Percentiles rank a stretch among this genome's conserved stretches.
These are phyloP conservation scores for Caranx ignobilis DNA, from an alignment of 2,113 vertebrate genomes.

Conservation along the genomic window DNA sequence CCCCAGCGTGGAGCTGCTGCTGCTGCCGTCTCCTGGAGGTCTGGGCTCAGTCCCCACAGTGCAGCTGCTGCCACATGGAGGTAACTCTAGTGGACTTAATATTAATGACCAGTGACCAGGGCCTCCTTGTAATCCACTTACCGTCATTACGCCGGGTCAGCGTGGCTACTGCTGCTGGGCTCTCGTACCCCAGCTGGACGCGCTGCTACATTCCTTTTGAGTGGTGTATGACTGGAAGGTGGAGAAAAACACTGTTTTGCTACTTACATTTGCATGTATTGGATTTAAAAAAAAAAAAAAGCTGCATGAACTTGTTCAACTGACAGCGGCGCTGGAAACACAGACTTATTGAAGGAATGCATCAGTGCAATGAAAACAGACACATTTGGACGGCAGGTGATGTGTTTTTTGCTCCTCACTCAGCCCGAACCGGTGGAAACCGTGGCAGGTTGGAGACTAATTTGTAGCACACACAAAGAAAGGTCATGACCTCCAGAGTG, in stretches of 20 bases:
- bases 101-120: constrained; percentile 72
- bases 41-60: constrained; percentile 52
- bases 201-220: constrained; percentile 57
- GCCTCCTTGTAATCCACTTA: constrained; percentile 78
- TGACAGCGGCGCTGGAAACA: constrained; percentile 46
- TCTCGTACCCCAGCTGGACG: constrained; percentile 65
- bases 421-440: constrained; percentile 25
- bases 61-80: constrained; percentile 55
- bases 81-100: constrained; percentile 65
- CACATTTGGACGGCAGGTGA: constrained; percentile 46
- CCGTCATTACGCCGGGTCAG: constrained; percentile 68
- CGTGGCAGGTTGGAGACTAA: constrained; percentile 27
- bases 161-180: constrained; percentile 65
- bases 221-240: constrained; percentile 55
- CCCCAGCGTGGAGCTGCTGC: constrained; percentile 13
- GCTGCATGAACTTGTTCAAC: constrained; percentile 34
- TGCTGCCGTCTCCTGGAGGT: constrained; percentile 54
- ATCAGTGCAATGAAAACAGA: constrained; percentile 28
- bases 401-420: constrained; percentile 19
- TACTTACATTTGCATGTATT: constrained; percentile 65
- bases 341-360: constrained; percentile 32
- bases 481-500: constrained; percentile 58
- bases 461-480: constrained; percentile 51
- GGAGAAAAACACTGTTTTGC: constrained; percentile 62
- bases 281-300: constrained; percentile 31